These are phyloP conservation scores for Eonycteris spelaea DNA, from an alignment of 2,113 vertebrate genomes.

Conservation along the genomic window DNA sequence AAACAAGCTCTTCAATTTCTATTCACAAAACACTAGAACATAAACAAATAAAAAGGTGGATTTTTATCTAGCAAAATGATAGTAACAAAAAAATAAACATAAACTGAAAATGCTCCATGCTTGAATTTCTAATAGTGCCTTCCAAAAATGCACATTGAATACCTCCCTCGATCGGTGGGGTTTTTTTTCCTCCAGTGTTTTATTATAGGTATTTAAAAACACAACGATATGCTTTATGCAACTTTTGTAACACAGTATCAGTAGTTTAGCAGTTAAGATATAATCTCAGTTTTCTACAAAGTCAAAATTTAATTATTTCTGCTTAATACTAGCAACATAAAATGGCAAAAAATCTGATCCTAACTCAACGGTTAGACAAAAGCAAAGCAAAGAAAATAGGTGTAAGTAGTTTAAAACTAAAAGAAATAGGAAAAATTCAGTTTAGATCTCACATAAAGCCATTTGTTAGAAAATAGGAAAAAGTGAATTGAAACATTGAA, in stretches of 20 bases:
- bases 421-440: conserved; percentile 31
- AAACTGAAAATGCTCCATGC: not conserved
- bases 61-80: not conserved
- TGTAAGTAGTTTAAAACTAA: conserved; percentile 49
- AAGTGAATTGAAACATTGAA: not conserved
- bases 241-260: not conserved
- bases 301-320: conserved; percentile 39
- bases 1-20: conserved; percentile 6
- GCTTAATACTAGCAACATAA: conserved; percentile 36
- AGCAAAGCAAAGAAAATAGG: conserved; percentile 36
- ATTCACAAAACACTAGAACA: not conserved
- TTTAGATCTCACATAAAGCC: conserved; percentile 8
- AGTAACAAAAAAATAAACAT: conserved; percentile 14
- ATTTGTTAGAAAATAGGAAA: conserved; percentile 24
- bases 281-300: conserved; percentile 40
- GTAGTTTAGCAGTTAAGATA: conserved; percentile 22
- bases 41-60: not conserved
- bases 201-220: not conserved
- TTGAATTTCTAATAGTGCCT: not conserved
- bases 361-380: conserved; percentile 51
- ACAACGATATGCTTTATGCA: not conserved
- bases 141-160: not conserved
- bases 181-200: not conserved
- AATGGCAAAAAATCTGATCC: conserved; percentile 28
- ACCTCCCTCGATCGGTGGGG: not conserved